A percentile compares a stretch with the other conserved stretches of the same genome.
phyloP scores from a whole-genome alignment of 2,113 vertebrate species.

The Apeltes quadracus region DNA sequence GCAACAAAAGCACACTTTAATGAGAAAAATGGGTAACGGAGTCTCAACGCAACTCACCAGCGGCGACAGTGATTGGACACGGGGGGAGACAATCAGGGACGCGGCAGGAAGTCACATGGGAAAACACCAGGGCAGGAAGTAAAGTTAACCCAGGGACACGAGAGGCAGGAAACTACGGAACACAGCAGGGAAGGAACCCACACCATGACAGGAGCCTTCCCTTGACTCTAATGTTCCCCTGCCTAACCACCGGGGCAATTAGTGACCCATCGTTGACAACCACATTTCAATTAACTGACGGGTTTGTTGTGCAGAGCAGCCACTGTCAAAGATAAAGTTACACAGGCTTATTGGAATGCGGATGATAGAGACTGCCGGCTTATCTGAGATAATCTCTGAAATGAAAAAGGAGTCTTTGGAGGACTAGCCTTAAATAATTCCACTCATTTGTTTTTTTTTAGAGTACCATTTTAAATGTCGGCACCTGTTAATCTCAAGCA shows the following conservation, averaged over 20 bases:
- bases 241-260: conserved; percentile 46
- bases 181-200: no score
- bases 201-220: not conserved
- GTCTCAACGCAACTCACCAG: no score
- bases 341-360: conserved; percentile 28
- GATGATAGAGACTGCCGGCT: conserved; percentile 32
- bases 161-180: no score
- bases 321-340: conserved; percentile 36
- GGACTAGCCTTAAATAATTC: conserved; percentile 28
- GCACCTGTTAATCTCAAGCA: conserved; percentile 8
- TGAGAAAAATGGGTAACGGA: no score
- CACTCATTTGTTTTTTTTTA: conserved; percentile 6
- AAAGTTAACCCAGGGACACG: no score
- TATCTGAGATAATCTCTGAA: conserved; percentile 27
- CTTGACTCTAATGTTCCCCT: conserved; percentile 18
- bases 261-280: conserved; percentile 37
- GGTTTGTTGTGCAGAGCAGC: conserved; percentile 22
- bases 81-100: no score
- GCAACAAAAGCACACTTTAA: no score
- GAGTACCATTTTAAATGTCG: conserved; percentile 7
- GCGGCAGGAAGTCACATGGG: no score
- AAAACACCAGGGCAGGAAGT: no score
- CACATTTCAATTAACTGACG: conserved; percentile 36
- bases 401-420: conserved; percentile 21
- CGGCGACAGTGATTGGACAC: no score